A percentile compares a stretch with the other conserved stretches of the same genome.
Evolutionary conservation across 2,888 invertebrate species (phyloP).

Genomic region (Peribatodes rhomboidaria): DNA sequence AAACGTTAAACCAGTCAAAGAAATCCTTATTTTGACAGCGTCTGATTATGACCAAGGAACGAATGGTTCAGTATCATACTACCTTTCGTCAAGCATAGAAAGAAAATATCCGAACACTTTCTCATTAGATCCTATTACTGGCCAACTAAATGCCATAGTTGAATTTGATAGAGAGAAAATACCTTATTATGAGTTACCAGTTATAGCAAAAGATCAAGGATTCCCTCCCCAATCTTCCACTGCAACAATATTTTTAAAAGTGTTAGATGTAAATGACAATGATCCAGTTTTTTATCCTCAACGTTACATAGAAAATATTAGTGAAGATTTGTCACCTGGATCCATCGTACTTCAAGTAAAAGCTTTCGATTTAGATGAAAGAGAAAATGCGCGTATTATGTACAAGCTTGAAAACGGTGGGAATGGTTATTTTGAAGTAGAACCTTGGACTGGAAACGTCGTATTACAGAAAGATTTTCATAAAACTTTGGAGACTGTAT

Average conservation of each 20-base stretch:
- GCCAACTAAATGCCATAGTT: constrained; percentile 92
- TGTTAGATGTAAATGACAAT: constrained; percentile 97
- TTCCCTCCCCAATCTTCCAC: constrained; percentile 96
- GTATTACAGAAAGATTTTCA: constrained; percentile 89
- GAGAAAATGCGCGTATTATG: constrained; percentile 94
- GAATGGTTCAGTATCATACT: constrained; percentile 96
- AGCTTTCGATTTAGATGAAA: constrained; percentile 95
- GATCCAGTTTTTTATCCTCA: constrained; percentile 96
- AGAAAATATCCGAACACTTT: constrained; percentile 95
- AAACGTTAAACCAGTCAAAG: constrained; percentile 92
- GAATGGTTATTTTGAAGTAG: constrained; percentile 92
- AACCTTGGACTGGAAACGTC: constrained; percentile 92
- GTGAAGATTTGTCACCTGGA: constrained; percentile 89
- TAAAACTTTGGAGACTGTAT: constrained; percentile 89
- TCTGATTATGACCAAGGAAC: constrained; percentile 97
- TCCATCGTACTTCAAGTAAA: constrained; percentile 90
- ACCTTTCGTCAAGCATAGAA: constrained; percentile 91
- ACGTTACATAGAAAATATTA: constrained; percentile 92
- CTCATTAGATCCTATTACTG: constrained; percentile 93
- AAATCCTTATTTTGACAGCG: constrained; percentile 94
- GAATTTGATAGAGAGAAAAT: constrained; percentile 94
- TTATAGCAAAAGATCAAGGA: constrained; percentile 97
- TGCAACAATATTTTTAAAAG: constrained; percentile 92
- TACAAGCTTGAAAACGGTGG: constrained; percentile 93
- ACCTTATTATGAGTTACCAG: constrained; percentile 92